Evolutionary conservation across 2,888 invertebrate species (phyloP), one percentile per base, ranked within the genome.

Genomic region (Ennomos quercinarius): DNA sequence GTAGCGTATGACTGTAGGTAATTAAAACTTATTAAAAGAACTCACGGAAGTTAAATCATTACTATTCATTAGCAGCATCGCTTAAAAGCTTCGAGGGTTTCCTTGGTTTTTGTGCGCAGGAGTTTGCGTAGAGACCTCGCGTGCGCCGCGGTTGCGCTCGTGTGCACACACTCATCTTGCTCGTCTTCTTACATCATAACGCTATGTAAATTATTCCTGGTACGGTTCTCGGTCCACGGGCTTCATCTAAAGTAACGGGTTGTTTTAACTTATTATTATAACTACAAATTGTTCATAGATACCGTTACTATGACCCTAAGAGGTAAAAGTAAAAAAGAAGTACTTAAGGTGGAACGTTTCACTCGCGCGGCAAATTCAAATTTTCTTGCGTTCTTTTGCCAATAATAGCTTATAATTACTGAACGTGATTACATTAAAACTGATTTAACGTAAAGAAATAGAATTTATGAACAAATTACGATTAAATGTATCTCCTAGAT

Each of bases 61-160:
- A 81, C 79, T 85, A 87, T 88, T 89, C 81, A 89, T 89, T 82
- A 89, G 71, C 78, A 83, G 78, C 84, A 86, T 86, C 84, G 77
- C 76, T 79, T 77, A 77, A 72, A 67, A 74, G 78, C 74, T 74
- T 60, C 59, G 73, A 74, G 66, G 64, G 78, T 76, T 91, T 91
- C 89, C 91, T 89, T 71, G 81, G 83, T 89, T 90, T 91, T 90
- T 89, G 77, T 81, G 73, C 58, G 56, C 71, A 66, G 72, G 72
- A 72, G 67, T 63, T 61, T 64, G 58, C 42, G 41, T 11, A 27
- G 41, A 66, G 64, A 68, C 66, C 55, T 80, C 76, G 86, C 87
- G 86, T 86, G 88, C 78, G 68, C 68, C 61, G 51, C 62, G 65
- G 83, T 67, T 72, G 67, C 86, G 89, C 86, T 85, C 85, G 84